Base-by-base conservation (phyloP, 2,888 invertebrate species). In the Exephanes ischioxanthus region DNA sequence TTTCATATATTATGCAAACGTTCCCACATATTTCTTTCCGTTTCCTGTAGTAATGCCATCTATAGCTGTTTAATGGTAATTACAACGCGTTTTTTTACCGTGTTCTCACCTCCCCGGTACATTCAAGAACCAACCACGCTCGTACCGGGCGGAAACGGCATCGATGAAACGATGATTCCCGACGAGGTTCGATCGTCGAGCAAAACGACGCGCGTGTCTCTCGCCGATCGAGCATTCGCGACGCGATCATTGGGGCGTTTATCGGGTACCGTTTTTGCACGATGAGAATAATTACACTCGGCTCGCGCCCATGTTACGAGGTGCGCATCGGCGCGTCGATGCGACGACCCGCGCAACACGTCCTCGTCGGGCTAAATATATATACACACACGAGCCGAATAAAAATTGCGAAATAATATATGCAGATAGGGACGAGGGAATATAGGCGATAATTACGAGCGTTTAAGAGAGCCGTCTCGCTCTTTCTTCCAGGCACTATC, bases 371-470 rank as follows among this genome's bases (percentile, higher is more conserved):
- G 53, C 30, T 77, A n/a, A 45, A 70, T 33, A 70, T 75, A 73
- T 16, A 48, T 16, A 16, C 14, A 48, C 16, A 48, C 26, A 48
- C 3, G 45, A 4, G 16, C 3, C 4, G 16, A 48, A 48, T 48
- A 51, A 85, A 85, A 85, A 82, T 76, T n/a, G 55, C 67, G 73
- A 86, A 89, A 88, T 91, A 91, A 91, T 91, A 89, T 91, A 91
- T 91, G 91, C 89, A 90, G 91, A 91, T 91, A 89, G 90, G 75
- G 81, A 72, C 63, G 26, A 26, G 89, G 83, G 86, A 88, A 90
- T 90, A 91, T 88, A 88, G 88, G 87, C 87, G 90, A 90, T 91
- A 91, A 92, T 92, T 92, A 92, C 89, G 91, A 91, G 87, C 90
- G 90, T 91, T 92, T 91, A 92, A 92, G 90, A 89, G 89, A 86